Evolutionary conservation across 2,797 vertebrate species (phyloP).

Genomic region (Ambastaia sidthimunki): DNA sequence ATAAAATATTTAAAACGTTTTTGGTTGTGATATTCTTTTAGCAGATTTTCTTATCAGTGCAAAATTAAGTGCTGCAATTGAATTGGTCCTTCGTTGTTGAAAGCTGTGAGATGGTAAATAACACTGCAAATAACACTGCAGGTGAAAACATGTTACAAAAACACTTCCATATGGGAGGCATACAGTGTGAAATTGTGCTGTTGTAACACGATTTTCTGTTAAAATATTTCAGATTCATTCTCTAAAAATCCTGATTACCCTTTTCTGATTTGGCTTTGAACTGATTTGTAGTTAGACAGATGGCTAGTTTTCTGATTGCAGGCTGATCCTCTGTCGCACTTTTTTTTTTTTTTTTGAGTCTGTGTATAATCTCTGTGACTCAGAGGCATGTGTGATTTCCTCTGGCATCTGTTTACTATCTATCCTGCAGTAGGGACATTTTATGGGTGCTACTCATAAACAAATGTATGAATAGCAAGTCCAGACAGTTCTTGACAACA

Average conservation of each 20-base stretch:
- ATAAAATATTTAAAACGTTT: constrained; percentile 83
- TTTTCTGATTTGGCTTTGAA: not conserved
- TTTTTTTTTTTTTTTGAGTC: not conserved
- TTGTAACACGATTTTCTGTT: too few species aligned
- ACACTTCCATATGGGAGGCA: too few species aligned
- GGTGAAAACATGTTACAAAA: too few species aligned
- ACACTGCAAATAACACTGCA: too few species aligned
- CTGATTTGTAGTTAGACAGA: too few species aligned
- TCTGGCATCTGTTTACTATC: not conserved
- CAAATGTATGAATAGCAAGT: not conserved
- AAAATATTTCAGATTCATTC: too few species aligned
- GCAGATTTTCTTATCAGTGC: too few species aligned
- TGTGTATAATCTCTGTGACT: not conserved
- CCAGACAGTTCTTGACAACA: not conserved
- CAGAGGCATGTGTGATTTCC: not conserved
- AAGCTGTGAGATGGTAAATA: too few species aligned
- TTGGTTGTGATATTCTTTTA: constrained; percentile 48
- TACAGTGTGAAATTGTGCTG: too few species aligned
- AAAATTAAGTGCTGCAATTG: not conserved
- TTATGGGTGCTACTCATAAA: not conserved
- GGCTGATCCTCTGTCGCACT: not conserved
- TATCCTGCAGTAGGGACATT: not conserved
- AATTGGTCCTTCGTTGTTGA: not conserved
- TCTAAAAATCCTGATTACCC: too few species aligned
- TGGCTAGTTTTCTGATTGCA: not conserved